Percentiles rank a stretch among this genome's conserved stretches.
These are phyloP conservation scores for Halocynthia aurantium DNA, from an alignment of 23 tunicate genomes.

Conservation along the genomic window DNA sequence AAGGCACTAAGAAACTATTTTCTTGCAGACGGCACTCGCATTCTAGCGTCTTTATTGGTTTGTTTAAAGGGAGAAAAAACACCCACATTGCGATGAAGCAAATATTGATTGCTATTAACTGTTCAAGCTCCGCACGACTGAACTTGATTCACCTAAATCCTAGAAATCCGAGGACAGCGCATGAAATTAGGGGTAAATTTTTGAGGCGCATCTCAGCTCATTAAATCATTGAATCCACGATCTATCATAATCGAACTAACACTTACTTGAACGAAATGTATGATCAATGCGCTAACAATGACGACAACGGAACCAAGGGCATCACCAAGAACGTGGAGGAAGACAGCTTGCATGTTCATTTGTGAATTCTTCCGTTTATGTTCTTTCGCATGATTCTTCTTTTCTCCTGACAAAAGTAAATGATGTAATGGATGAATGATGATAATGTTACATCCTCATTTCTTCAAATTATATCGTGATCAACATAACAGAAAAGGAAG, in stretches of 20 bases:
- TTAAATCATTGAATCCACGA: too few species aligned
- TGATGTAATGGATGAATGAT: background rate
- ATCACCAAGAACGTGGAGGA: conserved; percentile 74
- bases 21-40: too few species aligned
- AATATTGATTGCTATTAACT: too few species aligned
- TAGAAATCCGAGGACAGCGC: too few species aligned
- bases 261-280: conserved; percentile 53
- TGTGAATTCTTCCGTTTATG: conserved; percentile 14
- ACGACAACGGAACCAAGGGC: conserved; percentile 78
- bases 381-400: background rate
- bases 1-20: too few species aligned
- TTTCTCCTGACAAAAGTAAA: background rate
- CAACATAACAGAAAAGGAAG: background rate
- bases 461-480: background rate
- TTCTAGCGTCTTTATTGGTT: too few species aligned
- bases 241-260: too few species aligned
- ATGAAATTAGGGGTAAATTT: background rate
- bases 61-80: too few species aligned
- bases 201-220: too few species aligned
- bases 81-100: too few species aligned
- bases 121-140: too few species aligned
- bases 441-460: background rate
- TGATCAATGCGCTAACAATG: conserved; percentile 43
- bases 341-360: conserved; percentile 72
- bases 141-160: too few species aligned